These are phyloP conservation scores for Gonocerus acuteangulatus DNA, from an alignment of 2,888 invertebrate genomes.

Conservation along the genomic window DNA sequence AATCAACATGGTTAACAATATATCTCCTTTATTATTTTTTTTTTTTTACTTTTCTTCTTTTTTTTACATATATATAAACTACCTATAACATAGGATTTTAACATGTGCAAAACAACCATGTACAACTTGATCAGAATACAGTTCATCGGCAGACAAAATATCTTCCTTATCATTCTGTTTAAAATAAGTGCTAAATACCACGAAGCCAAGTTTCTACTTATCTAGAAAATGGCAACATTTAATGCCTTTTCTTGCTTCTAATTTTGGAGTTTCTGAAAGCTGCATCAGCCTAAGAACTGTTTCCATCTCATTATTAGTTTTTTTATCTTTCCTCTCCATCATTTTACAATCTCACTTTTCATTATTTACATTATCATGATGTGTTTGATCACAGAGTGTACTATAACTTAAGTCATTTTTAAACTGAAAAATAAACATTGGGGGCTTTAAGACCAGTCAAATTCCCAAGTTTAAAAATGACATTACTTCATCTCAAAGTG, in stretches of 20 bases:
- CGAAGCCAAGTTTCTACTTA: neutral
- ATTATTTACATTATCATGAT: neutral
- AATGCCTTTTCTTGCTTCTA: too few relatives aligned
- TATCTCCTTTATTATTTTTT: neutral
- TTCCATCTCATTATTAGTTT: neutral
- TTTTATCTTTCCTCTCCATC: neutral
- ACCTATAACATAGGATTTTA: neutral
- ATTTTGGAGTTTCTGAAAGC: too few relatives aligned
- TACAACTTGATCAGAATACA: neutral
- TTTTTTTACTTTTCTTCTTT: too few relatives aligned
- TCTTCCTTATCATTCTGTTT: neutral
- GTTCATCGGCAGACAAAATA: conserved; percentile 2
- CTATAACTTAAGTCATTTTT: conserved; percentile 35
- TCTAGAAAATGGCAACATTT: too few relatives aligned
- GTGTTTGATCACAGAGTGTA: conserved; percentile 4
- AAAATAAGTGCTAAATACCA: neutral
- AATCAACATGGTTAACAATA: conserved; percentile 18
- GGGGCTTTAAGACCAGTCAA: conserved; percentile 28
- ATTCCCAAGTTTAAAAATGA: conserved; percentile 42
- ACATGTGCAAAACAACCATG: neutral
- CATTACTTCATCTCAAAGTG: conserved; percentile 54
- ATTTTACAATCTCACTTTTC: conserved; percentile 4
- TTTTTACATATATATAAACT: neutral
- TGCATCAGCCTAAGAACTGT: neutral
- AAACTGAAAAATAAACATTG: conserved; percentile 33